Conservation (phyloP, 2,113 vertebrate genomes). For the Barnardius zonarius region DNA sequence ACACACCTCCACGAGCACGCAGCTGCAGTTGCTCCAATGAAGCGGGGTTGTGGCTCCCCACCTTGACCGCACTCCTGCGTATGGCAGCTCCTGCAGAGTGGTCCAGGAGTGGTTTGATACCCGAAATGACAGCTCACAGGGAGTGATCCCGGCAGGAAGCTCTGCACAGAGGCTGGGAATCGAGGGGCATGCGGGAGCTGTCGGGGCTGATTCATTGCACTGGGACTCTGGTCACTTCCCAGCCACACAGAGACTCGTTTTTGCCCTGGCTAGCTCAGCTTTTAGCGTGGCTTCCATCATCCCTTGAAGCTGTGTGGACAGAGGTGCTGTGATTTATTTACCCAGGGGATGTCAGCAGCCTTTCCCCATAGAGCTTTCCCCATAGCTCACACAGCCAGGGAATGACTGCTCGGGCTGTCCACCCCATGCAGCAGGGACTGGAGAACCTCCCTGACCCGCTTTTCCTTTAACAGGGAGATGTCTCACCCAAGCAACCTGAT, state of each 20-base stretch:
- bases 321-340: not conserved
- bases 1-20: fast-evolving
- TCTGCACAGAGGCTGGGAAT: fast-evolving
- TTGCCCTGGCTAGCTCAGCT: not conserved
- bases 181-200: fast-evolving
- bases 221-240: fast-evolving
- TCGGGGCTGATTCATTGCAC: not conserved
- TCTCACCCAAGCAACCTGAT: fast-evolving
- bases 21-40: fast-evolving
- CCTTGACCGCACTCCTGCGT: fast-evolving
- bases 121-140: fast-evolving
- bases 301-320: fast-evolving
- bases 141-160: fast-evolving
- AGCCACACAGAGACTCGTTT: fast-evolving
- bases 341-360: not conserved
- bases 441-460: not conserved
- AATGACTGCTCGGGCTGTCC: fast-evolving
- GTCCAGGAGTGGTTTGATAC: fast-evolving
- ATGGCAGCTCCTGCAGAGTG: fast-evolving
- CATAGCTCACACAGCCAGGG: fast-evolving
- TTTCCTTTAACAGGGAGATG: not conserved
- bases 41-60: fast-evolving
- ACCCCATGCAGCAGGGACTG: fast-evolving
- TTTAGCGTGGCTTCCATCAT: not conserved
- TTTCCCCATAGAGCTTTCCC: not conserved